phyloP scores from a whole-genome alignment of 1,140 invertebrate species.

The Vollenhovia emeryi region DNA sequence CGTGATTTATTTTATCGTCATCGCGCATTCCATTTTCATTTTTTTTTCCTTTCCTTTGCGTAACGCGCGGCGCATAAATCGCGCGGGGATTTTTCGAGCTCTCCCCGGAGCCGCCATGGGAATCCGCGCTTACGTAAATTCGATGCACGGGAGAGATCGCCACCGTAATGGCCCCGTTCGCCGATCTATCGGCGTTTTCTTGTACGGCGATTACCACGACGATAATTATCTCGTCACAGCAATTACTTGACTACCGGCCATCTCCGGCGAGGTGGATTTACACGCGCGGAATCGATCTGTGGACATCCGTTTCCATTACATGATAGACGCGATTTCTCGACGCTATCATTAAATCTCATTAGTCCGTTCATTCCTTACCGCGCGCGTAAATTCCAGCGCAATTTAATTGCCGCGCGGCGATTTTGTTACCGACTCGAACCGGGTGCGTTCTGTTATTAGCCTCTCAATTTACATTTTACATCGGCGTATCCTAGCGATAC shows the following conservation, averaged over 20 bases:
- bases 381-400: slow-evolving; percentile 1
- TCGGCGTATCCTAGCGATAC: not conserved
- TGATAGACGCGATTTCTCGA: not conserved
- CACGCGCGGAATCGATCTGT: slow-evolving; percentile 15
- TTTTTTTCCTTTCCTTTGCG: too few relatives aligned
- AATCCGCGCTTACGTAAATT: slow-evolving; percentile 37
- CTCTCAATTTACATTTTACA: slow-evolving; percentile 26
- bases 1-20: not conserved
- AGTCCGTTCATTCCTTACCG: slow-evolving; percentile 15
- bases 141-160: not conserved
- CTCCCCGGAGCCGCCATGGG: not conserved
- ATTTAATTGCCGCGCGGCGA: slow-evolving; percentile 6
- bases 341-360: slow-evolving; percentile 30
- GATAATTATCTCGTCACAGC: slow-evolving; percentile 51
- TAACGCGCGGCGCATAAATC: slow-evolving; percentile 20
- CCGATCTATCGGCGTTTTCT: not conserved
- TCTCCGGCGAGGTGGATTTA: not conserved
- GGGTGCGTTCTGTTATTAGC: slow-evolving; percentile 11
- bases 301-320: slow-evolving; percentile 13
- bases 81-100: not conserved
- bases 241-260: slow-evolving; percentile 48
- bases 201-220: slow-evolving; percentile 33
- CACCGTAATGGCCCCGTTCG: not conserved
- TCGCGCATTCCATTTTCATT: not conserved
- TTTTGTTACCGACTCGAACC: slow-evolving; percentile 7